phyloP scores from a whole-genome alignment of 2,113 vertebrate species.

The Heloderma charlesbogerti region DNA sequence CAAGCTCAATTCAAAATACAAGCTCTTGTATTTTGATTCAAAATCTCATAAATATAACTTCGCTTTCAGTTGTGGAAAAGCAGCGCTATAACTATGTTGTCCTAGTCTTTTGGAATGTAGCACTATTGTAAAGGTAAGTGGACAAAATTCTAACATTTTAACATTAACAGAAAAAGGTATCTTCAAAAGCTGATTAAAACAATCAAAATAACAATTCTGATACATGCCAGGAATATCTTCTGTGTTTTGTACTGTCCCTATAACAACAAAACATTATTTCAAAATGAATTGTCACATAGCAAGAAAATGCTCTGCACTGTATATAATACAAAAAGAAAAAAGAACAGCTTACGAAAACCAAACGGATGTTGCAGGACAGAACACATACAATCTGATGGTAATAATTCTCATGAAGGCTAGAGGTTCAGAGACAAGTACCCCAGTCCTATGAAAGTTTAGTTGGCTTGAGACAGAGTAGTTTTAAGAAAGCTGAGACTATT shows the following conservation, averaged over 20 bases:
- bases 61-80: background rate
- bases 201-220: background rate
- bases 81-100: background rate
- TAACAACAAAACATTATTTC: background rate
- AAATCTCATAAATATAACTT: background rate
- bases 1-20: no score
- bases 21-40: background rate
- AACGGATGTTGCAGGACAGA: background rate
- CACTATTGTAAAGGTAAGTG: background rate
- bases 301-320: background rate
- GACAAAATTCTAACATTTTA: background rate
- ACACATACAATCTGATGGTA: background rate
- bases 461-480: background rate
- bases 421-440: background rate
- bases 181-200: background rate
- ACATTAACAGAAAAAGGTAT: background rate
- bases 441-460: background rate
- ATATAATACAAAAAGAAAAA: background rate
- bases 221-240: background rate
- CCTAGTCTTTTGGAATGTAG: constrained; percentile 24
- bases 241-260: background rate
- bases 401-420: background rate
- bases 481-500: background rate
- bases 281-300: constrained; percentile 2
- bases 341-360: background rate